Evolutionary conservation across 2,888 invertebrate species (phyloP).

Genomic region (Suillia variegata): DNA sequence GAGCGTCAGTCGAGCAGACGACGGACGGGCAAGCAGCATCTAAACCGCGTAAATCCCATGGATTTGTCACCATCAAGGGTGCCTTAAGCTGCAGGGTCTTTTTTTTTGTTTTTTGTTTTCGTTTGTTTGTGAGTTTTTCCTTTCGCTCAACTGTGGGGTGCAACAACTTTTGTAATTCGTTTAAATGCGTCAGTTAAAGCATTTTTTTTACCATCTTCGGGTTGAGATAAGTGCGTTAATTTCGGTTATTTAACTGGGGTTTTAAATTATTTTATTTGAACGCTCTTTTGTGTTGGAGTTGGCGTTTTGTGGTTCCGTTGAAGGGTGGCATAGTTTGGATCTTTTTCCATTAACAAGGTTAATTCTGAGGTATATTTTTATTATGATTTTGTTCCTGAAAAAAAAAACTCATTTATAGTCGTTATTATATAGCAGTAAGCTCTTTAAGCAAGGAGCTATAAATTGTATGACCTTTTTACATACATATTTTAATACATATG

Average conservation of each 20-base stretch:
- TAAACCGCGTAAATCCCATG: slow-evolving; percentile 36
- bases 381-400: no score
- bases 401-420: no score
- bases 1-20: slow-evolving; percentile 27
- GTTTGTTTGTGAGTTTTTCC: slow-evolving; percentile 1
- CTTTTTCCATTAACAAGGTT: background rate
- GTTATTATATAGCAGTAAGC: no score
- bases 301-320: background rate
- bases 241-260: slow-evolving; percentile 21
- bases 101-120: slow-evolving; percentile 13
- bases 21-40: slow-evolving; percentile 11
- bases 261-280: slow-evolving; percentile 11
- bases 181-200: slow-evolving; percentile 5
- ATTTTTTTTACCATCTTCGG: background rate
- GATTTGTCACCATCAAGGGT: slow-evolving; percentile 40
- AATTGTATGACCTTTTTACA: no score
- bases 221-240: slow-evolving; percentile 18
- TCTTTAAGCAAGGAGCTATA: no score
- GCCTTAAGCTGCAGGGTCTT: slow-evolving; percentile 27
- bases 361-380: no score
- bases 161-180: slow-evolving; percentile 14
- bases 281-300: background rate
- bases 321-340: background rate
- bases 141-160: slow-evolving; percentile 8
- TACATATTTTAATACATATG: no score